Evolutionary conservation across 1,140 invertebrate species (phyloP).

Genomic region (Drosophila sp.): DNA sequence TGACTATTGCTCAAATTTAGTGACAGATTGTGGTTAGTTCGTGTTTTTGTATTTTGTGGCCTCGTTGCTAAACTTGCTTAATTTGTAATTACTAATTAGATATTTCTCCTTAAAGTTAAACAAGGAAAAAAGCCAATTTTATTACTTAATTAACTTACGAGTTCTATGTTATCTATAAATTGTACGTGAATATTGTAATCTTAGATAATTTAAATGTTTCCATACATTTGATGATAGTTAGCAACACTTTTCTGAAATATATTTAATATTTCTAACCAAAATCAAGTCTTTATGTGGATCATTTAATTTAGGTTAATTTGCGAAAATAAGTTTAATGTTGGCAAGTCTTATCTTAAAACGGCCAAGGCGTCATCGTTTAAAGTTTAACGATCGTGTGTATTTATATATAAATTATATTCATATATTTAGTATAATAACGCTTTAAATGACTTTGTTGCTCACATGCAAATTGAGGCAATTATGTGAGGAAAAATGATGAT

Average conservation of each 20-base stretch:
- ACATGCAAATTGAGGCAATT: constrained; percentile 81
- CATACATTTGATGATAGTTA: too few species aligned
- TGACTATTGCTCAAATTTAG: constrained; percentile 10
- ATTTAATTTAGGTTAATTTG: constrained; percentile 37
- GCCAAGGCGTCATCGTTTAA: constrained; percentile 49
- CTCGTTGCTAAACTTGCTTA: not conserved
- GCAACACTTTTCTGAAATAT: too few species aligned
- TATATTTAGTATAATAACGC: constrained; percentile 27
- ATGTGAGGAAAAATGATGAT: constrained; percentile 80
- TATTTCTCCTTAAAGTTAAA: too few species aligned
- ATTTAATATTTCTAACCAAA: not conserved
- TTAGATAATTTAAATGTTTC: too few species aligned
- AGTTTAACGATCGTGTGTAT: constrained; percentile 25
- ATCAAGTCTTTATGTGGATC: not conserved
- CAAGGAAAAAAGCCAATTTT: too few species aligned
- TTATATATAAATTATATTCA: constrained; percentile 1
- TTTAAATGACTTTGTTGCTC: constrained; percentile 53
- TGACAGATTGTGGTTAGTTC: not conserved
- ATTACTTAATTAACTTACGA: too few species aligned
- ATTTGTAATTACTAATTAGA: too few species aligned
- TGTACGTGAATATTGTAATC: too few species aligned
- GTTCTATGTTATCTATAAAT: too few species aligned
- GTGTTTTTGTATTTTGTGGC: constrained; percentile 7
- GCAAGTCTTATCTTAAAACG: constrained; percentile 34
- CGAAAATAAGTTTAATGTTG: constrained; percentile 7